phyloP scores from a whole-genome alignment of 2,797 vertebrate genomes.

The Enteromius viviparus region DNA sequence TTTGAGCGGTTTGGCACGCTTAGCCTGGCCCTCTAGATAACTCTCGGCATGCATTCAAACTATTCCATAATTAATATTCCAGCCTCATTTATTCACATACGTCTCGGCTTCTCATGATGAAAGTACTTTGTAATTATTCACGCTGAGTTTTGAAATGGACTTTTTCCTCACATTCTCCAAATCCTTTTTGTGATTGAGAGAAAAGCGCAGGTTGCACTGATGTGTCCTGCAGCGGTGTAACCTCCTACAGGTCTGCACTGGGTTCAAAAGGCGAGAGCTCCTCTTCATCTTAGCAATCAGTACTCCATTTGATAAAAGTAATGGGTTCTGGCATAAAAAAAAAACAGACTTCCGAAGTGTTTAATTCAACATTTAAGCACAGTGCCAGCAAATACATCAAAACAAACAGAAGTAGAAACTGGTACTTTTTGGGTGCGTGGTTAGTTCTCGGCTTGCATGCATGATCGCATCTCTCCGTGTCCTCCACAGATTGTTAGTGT shows the following conservation, averaged over 20 bases:
- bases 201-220: too few species aligned
- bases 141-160: background rate
- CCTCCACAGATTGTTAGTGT: background rate
- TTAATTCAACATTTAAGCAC: too few species aligned
- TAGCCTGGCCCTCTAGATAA: background rate
- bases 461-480: background rate
- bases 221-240: background rate
- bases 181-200: background rate
- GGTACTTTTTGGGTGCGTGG: background rate
- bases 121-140: slow-evolving; percentile 21
- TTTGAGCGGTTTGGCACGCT: background rate
- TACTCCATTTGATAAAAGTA: background rate
- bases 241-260: background rate
- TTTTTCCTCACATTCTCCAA: background rate
- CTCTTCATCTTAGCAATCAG: background rate
- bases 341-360: background rate
- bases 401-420: background rate
- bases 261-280: background rate
- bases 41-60: slow-evolving; percentile 5
- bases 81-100: slow-evolving; percentile 11
- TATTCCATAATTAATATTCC: slow-evolving; percentile 21
- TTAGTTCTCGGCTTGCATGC: background rate
- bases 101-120: background rate
- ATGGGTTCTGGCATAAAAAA: background rate
- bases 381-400: too few species aligned